Conservation (phyloP, 2,888 invertebrate species). For the Lasioglossum morio region DNA sequence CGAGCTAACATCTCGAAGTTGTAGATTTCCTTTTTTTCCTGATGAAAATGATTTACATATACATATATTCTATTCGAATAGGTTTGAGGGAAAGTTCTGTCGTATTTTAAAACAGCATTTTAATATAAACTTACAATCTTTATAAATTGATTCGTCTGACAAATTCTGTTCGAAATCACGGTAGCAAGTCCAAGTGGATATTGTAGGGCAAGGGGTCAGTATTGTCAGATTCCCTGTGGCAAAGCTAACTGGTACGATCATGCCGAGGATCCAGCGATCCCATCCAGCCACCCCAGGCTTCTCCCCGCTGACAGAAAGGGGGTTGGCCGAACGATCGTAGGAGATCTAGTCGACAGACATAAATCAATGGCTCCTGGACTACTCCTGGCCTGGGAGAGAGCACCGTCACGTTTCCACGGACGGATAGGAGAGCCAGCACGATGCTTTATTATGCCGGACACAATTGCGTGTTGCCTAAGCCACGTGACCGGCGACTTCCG, state of each 20-base stretch:
- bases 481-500: constrained; percentile 85
- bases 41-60: no score
- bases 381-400: constrained; percentile 61
- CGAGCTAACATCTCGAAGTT: no score
- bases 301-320: constrained; percentile 52
- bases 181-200: not conserved
- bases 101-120: no score
- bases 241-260: constrained; percentile 53
- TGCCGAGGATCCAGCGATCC: constrained; percentile 54
- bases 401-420: constrained; percentile 71
- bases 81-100: no score
- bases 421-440: constrained; percentile 64
- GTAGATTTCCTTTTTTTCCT: no score
- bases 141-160: no score
- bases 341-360: constrained; percentile 66
- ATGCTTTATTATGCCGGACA: constrained; percentile 84
- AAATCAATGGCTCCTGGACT: constrained; percentile 67
- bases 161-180: not conserved
- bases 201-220: constrained; percentile 1
- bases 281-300: constrained; percentile 23
- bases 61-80: no score
- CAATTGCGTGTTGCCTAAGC: constrained; percentile 85
- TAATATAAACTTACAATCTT: no score
- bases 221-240: not conserved
- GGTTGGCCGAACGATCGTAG: constrained; percentile 50